Base-by-base conservation (phyloP, 2,797 vertebrate species). In the Erethizon dorsatum region DNA sequence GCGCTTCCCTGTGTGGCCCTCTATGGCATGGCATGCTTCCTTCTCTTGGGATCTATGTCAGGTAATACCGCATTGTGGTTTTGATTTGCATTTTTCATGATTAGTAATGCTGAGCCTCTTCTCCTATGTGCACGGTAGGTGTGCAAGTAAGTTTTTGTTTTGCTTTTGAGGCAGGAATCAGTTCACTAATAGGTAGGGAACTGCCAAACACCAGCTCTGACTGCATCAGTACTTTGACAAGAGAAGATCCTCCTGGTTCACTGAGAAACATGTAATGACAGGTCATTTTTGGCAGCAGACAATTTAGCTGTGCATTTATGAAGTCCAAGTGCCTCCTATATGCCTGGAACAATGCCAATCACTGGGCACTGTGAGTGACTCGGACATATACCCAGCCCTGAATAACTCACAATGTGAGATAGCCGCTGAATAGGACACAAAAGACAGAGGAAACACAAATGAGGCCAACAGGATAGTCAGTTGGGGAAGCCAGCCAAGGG, bases 101-200 rank as follows among this genome's bases (percentile, higher is more conserved):
- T 52, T 52, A 31, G 14, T 6, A 13, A 52, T 52, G 77, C 28
- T 54, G 28, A n/a, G 31, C 28, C 77, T 47, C 50, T 33, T 79
- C 54, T 33, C 31, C 10, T 78, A 79, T n/a, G 54, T 12, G 57
- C 37, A 56, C 8, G 31, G 41, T 33, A 82, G 31, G 20, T 17
- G 22, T 65, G 12, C 8, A 28, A 50, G 37, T 3, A 71, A 15
- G 56, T 24, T 28, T 77, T 37, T 37, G 50, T 56, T 90, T 91
- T 91, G 26, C 37, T 88, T 93, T 91, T 71, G 77, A 94, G 77
- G 83, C 20, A 84, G 47, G 54, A 8, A 61, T 12, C n/a, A 13
- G 57, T 50, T 88, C 11, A 31, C 26, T 17, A 37, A 84, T 4
- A 31, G 45, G 22, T 2, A 26, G 50, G 31, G 54, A 47, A 28